Base-by-base conservation (phyloP, 30 jellyfish, hydroid and myxozoan species). In the Aurelia aurita complex sp. Pacific region DNA sequence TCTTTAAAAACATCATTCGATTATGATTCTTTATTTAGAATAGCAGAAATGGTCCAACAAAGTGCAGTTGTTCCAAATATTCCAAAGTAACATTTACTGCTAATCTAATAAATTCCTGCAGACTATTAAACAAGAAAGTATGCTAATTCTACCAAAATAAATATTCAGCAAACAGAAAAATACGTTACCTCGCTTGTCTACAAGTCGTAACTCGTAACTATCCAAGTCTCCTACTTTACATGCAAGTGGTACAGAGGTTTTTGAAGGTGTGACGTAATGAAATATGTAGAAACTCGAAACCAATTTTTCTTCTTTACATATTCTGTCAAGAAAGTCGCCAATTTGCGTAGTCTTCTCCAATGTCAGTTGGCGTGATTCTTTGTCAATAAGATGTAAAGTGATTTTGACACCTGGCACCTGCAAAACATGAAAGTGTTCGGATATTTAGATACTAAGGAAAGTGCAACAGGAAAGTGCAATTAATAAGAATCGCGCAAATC, bases 141-240 rank as follows among this genome's bases (percentile, higher is more conserved):
- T 23, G 1, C 76, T 8, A 16, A 23, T 16, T 66, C 11, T 7
- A 7, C 54, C 4, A 46, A 14, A 7, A 46, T 0, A 4, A 9
- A 46, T 2, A 9, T 7, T 46, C 57, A 46, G 12, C 57, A 46
- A 46, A 46, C 11, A 9, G 12, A 7, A 46, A 53, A 43, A 74
- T 4, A 1, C 23, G 46, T 51, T 74, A 79, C 89, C 89, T 79
- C 80, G 71, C 18, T 43, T 79, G 60, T 79, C 89, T 46, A 79
- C 81, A 10, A 79, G 80, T 32, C 60, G 46, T 35, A 79, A 52
- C 11, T 64, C 69, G 4, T 10, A 42, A 67, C 74, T 35, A 7
- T 79, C 80, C 18, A 79, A 59, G 33, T 79, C 74, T 36, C 73
- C 71, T 10, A 79, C 69, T 64, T 79, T 64, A 70, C 74, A 79